phyloP scores from a whole-genome alignment of 2,797 vertebrate genomes.

The Margarornis squamiger region DNA sequence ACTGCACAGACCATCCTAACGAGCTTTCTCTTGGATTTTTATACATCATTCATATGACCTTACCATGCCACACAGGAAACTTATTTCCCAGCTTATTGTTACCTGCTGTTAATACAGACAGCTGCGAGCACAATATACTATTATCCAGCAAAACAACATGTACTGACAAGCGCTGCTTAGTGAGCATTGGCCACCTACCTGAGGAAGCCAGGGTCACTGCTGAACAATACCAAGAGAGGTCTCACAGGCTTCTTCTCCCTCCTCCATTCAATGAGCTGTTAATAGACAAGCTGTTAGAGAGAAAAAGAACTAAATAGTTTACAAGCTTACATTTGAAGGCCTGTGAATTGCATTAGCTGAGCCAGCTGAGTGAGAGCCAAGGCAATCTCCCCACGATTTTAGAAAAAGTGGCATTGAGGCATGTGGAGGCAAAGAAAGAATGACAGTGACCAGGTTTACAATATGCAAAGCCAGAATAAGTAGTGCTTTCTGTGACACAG shows the following conservation, averaged over 20 bases:
- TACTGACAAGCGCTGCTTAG: conserved; percentile 38
- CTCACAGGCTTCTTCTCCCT: conserved; percentile 55
- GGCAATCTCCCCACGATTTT: conserved; percentile 58
- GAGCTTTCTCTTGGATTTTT: neutral
- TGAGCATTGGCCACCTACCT: neutral
- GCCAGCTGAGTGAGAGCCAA: conserved; percentile 70
- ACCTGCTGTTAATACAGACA: neutral
- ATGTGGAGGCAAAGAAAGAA: conserved; percentile 61
- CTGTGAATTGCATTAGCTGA: conserved; percentile 59
- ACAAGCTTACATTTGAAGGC: conserved; percentile 67
- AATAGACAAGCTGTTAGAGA: conserved; percentile 70
- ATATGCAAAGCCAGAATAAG: conserved; percentile 42
- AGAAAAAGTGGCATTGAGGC: conserved; percentile 62
- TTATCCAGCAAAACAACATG: conserved; percentile 51
- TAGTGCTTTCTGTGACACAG: conserved; percentile 15
- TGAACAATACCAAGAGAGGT: conserved; percentile 60
- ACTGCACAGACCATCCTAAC: neutral
- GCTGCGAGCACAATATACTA: conserved; percentile 19
- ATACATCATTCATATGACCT: neutral
- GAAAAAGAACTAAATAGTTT: conserved; percentile 68
- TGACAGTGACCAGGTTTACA: conserved; percentile 64
- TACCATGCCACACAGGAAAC: neutral
- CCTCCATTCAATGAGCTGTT: conserved; percentile 61
- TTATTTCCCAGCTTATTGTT: conserved; percentile 13
- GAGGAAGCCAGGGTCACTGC: conserved; percentile 35